Base-by-base conservation (phyloP, 2,888 invertebrate species). In the Trichacis sp. region DNA sequence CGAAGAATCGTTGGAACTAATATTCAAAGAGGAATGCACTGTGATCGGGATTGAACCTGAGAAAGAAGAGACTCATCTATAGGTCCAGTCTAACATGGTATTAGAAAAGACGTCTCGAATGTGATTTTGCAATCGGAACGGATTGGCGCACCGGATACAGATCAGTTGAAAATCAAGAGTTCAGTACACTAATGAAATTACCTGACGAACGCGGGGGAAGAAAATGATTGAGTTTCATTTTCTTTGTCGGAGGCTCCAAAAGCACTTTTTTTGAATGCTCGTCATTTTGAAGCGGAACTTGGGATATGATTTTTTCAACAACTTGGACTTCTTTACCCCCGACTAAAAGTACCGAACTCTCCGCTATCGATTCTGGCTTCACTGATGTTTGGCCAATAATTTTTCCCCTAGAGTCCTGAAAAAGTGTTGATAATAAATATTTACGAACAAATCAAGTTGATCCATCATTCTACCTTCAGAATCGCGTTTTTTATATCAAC, bases 251-350 rank as follows among this genome's bases (percentile, higher is more conserved):
- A 36, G 75, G 71, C 38, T 75, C 70, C 50, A 43, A 11, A 42
- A 48, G n/a, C 29, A 11, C 11, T 54, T 62, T 53, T 6, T 64
- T 17, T 1, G 46, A 46, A 24, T 24, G 24, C 24, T 5, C 24
- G n/a, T n/a, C n/a, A n/a, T n/a, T n/a, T 24, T 24, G 24, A 8
- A 24, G 45, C 19, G 1, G 12, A 9, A 5, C 4, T 18, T 18
- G 18, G 2, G 6, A 45, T 19, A 19, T 18, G 4, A 30, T 14
- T 58, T 38, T 45, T 14, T 58, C 57, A 29, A 51, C 14, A 18
- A 58, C 50, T 84, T 88, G 87, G 61, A 89, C 85, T 79, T 88
- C 88, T 78, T 88, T 89, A 11, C 85, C 86, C 14, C 88, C 88
- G 67, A 89, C 79, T 60, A 84, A 83, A 15, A 89, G 75, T 11